Evolutionary conservation across 2,797 vertebrate species (phyloP).

Genomic region (Antrozous pallidus): DNA sequence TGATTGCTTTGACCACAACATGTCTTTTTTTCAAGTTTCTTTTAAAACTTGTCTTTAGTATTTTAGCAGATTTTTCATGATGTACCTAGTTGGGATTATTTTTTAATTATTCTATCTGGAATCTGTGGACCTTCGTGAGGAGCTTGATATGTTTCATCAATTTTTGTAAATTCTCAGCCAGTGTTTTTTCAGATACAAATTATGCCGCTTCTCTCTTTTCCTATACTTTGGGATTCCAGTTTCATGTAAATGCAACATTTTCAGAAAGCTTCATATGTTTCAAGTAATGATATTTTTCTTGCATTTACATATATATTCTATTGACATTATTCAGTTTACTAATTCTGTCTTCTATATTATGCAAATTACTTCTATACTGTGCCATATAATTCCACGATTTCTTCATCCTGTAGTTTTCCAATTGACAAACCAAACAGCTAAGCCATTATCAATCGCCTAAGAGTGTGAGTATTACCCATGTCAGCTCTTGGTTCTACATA

Average conservation of each 20-base stretch:
- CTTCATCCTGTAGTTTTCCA: not conserved
- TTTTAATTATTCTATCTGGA: not conserved
- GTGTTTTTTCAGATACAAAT: not conserved
- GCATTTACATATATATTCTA: not conserved
- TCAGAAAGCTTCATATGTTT: not conserved
- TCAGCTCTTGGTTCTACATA: not conserved
- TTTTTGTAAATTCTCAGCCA: not conserved
- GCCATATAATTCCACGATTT: not conserved
- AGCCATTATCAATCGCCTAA: not conserved
- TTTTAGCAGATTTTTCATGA: not conserved
- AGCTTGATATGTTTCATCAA: not conserved
- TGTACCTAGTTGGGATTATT: not conserved
- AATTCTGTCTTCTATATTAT: not conserved
- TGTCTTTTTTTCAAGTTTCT: not conserved
- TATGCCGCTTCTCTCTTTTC: not conserved
- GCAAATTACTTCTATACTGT: not conserved
- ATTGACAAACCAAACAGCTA: not conserved
- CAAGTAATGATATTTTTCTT: not conserved
- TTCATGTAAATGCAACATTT: not conserved
- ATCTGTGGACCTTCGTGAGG: not conserved
- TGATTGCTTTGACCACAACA: not conserved
- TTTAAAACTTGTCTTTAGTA: not conserved
- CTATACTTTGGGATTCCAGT: not conserved
- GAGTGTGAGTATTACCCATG: not conserved
- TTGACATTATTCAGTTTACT: not conserved